Percentiles rank a stretch among this genome's conserved stretches.
phyloP scores from a whole-genome alignment of 2,113 vertebrate species.

The Aepyceros melampus region DNA sequence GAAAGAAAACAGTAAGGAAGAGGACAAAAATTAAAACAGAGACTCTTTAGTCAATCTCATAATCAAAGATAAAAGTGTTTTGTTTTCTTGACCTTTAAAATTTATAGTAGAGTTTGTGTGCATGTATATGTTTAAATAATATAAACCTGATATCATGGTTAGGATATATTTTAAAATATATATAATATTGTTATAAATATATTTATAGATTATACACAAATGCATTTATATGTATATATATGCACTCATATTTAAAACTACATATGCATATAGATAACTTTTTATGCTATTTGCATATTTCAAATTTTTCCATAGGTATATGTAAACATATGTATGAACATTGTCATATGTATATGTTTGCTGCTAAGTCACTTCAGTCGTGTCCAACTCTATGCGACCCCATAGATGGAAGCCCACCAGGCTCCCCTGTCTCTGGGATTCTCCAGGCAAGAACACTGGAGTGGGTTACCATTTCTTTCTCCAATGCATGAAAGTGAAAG shows the following conservation, averaged over 20 bases:
- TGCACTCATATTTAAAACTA: neutral
- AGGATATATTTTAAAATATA: neutral
- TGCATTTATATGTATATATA: neutral
- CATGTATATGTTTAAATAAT: neutral
- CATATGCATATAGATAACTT: neutral
- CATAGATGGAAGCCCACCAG: too few species aligned
- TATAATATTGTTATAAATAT: neutral
- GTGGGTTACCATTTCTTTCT: too few species aligned
- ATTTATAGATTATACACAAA: neutral
- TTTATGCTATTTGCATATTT: neutral
- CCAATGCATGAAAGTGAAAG: too few species aligned
- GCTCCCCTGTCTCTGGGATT: too few species aligned
- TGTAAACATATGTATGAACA: neutral
- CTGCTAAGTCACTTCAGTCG: too few species aligned
- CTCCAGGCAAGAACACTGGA: too few species aligned
- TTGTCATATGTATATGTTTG: neutral
- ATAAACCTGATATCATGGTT: neutral
- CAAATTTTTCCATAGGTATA: neutral
- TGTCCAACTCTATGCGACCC: too few species aligned
- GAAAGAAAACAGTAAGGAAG: neutral
- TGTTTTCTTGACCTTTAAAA: neutral
- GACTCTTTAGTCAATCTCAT: neutral
- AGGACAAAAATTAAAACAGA: neutral
- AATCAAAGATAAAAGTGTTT: neutral
- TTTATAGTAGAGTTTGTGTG: neutral